Percentiles rank a stretch among this genome's conserved stretches.
These are phyloP conservation scores for Tipula confusa DNA, from an alignment of 2,888 invertebrate genomes.

Conservation along the genomic window DNA sequence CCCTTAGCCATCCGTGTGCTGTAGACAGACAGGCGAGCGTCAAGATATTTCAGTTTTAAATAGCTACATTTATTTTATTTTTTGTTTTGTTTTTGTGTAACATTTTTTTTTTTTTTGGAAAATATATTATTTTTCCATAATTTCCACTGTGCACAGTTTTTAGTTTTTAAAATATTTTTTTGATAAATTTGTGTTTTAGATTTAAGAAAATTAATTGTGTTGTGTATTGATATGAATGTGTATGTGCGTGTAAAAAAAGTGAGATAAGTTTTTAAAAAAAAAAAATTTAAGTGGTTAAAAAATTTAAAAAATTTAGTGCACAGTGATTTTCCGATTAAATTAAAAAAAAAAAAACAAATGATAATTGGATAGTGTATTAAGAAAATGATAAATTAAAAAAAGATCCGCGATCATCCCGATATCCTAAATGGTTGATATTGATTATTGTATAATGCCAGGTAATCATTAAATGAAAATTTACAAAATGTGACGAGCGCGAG, in stretches of 20 bases:
- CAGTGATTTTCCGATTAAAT: background rate
- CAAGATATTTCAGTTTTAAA: slow-evolving; percentile 1
- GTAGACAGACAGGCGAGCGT: slow-evolving; percentile 45
- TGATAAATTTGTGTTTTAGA: background rate
- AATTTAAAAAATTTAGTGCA: background rate
- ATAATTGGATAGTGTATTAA: slow-evolving; percentile 27
- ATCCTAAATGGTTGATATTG: slow-evolving; percentile 27
- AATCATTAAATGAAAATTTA: background rate
- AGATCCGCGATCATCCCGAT: background rate
- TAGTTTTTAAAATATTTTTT: background rate
- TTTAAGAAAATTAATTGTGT: slow-evolving; percentile 13
- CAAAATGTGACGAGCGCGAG: background rate
- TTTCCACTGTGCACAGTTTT: background rate
- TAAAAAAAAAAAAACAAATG: too few relatives aligned
- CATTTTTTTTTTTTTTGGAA: too few relatives aligned
- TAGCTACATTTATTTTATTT: background rate
- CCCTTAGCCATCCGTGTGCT: slow-evolving; percentile 45
- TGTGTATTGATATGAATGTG: too few relatives aligned
- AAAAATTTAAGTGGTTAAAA: background rate
- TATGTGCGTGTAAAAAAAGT: background rate
- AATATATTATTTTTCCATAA: background rate
- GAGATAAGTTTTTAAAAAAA: too few relatives aligned
- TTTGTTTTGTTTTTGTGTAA: background rate
- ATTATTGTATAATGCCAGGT: slow-evolving; percentile 29
- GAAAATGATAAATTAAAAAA: background rate